phyloP scores from a whole-genome alignment of 2,888 invertebrate species.

The Himalopsyche kuldschensis region DNA sequence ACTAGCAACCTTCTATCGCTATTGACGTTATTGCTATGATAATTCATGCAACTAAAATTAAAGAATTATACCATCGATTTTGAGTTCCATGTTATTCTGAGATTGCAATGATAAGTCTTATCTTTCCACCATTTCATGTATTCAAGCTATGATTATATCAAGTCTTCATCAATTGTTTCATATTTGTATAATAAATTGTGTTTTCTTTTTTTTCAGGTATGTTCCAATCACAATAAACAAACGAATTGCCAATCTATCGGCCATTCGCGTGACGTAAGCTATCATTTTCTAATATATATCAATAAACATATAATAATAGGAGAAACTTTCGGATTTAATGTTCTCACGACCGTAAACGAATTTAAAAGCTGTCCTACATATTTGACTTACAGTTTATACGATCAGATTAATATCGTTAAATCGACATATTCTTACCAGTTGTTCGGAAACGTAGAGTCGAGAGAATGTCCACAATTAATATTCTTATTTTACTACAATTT shows the following conservation, averaged over 20 bases:
- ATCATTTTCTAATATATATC: neutral
- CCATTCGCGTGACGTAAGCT: neutral
- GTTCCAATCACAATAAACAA: constrained; percentile 10
- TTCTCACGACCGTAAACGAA: neutral
- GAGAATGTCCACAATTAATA: neutral
- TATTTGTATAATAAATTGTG: neutral
- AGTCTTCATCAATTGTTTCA: neutral
- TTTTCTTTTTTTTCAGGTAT: constrained; percentile 30
- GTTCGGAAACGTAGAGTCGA: neutral
- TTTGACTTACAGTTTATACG: neutral
- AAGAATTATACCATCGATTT: no score
- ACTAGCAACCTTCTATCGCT: no score
- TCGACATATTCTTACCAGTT: neutral
- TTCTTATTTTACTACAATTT: no score
- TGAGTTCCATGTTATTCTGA: no score
- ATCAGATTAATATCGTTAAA: neutral
- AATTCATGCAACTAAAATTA: no score
- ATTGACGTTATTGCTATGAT: no score
- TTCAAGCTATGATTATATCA: no score
- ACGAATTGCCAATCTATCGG: neutral
- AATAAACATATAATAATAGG: neutral
- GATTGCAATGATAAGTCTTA: no score
- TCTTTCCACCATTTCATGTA: no score
- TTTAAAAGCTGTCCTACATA: neutral
- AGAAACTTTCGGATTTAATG: neutral